These are phyloP conservation scores for Diadegma fenestrale DNA, from an alignment of 2,888 invertebrate species.

Conservation along the genomic window DNA sequence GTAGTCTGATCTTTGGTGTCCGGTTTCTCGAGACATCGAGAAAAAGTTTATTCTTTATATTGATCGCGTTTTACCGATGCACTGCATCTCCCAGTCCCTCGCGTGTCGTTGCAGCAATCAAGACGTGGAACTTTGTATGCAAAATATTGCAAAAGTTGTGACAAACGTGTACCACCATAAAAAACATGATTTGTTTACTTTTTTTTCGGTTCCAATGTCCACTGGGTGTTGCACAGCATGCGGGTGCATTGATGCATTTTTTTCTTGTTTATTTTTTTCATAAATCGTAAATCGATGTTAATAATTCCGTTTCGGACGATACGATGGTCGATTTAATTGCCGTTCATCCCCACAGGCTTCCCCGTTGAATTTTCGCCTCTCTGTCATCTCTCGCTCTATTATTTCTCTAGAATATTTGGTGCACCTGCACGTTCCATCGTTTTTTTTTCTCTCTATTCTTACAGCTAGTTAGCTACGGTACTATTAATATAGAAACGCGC, in stretches of 20 bases:
- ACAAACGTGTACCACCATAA: conserved; percentile 26
- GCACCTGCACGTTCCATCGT: conserved; percentile 69
- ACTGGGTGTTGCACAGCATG: conserved; percentile 40
- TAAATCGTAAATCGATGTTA: background rate
- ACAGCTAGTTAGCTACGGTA: conserved; percentile 71
- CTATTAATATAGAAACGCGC: conserved; percentile 67
- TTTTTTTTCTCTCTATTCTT: conserved; percentile 45
- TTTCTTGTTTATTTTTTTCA: too few species aligned
- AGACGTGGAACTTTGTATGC: conserved; percentile 24
- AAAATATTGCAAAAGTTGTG: background rate
- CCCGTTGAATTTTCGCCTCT: conserved; percentile 38
- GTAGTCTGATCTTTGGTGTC: conserved; percentile 58
- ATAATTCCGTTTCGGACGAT: conserved; percentile 22
- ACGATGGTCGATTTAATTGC: conserved; percentile 47
- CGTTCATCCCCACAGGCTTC: conserved; percentile 17
- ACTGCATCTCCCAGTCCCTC: conserved; percentile 21
- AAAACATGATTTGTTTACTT: conserved; percentile 38
- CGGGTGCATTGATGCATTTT: conserved; percentile 14
- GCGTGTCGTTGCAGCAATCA: conserved; percentile 18
- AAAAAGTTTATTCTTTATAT: conserved; percentile 9
- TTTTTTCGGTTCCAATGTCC: conserved; percentile 19
- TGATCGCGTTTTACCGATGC: conserved; percentile 7
- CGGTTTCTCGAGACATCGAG: conserved; percentile 53
- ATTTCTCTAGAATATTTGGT: conserved; percentile 46
- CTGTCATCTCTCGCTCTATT: conserved; percentile 10